Conservation (phyloP, 2,113 vertebrate species). For the Albula glossodonta region DNA sequence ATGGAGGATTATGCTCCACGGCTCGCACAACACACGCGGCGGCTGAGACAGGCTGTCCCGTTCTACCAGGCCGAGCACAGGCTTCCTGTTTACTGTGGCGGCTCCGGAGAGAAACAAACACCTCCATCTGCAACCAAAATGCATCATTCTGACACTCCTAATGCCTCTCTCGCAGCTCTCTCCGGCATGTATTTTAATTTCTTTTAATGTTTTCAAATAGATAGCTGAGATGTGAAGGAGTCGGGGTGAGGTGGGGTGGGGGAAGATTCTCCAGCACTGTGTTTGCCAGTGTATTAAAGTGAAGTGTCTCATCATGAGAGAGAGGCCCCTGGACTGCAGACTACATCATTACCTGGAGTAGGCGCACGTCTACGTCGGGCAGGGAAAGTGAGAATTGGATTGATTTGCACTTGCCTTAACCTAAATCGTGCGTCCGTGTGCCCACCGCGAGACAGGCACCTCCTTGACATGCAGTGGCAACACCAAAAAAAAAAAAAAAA, state of each 20-base stretch:
- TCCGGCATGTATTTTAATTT: neutral
- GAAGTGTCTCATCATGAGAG: neutral
- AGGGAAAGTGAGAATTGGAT: neutral
- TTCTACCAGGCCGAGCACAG: neutral
- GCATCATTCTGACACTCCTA: neutral
- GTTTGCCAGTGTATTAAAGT: slow-evolving; percentile 3
- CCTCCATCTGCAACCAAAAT: neutral
- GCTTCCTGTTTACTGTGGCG: neutral
- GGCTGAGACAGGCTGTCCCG: neutral
- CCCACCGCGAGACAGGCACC: slow-evolving; percentile 37
- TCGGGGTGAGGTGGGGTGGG: neutral
- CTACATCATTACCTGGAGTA: neutral
- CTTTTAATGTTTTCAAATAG: neutral
- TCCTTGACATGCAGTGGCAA: slow-evolving; percentile 59
- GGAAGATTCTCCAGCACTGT: neutral
- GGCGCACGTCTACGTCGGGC: neutral
- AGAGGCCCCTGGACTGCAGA: neutral
- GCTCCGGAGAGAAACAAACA: neutral
- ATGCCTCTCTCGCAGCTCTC: neutral
- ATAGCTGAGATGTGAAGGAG: neutral
- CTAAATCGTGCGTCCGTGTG: slow-evolving; percentile 42
- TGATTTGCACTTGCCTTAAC: slow-evolving; percentile 50
- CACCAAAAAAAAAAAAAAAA: slow-evolving; percentile 54
- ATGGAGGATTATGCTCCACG: neutral
- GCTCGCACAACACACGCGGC: neutral